Evolutionary conservation across 2,113 vertebrate genomes (phyloP), one percentile per base, ranked within the genome.

Genomic region (Oreochromis tanganicae): DNA sequence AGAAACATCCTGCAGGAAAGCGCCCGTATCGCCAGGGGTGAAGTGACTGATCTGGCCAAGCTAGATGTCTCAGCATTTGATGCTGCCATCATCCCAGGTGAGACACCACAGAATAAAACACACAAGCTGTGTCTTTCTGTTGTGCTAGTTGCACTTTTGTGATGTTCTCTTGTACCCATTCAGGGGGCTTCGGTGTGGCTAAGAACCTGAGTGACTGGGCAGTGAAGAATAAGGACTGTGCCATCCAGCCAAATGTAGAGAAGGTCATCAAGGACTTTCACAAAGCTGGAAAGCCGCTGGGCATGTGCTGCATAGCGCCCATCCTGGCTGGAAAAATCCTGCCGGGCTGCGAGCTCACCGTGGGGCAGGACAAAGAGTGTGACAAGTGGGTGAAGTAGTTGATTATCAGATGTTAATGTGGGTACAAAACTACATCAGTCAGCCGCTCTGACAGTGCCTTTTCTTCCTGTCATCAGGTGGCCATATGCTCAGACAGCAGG

Each of bases 1-100:
- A 98, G 98, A 93, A 99, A 99, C 0, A 95, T 98, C 63, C 94
- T 99, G 91, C 95, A 96, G 50, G 98, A 99, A 91, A 99, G 98
- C 0, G 98, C 98, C 2, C 97, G 98, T 29, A 98, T 99, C 1
- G 98, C 98, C 87, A 97, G 98, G 52, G 98, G 98, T 8, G 97
- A 98, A 21, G 96, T 99, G 88, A 24, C 91, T 1, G 97, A 97
- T 87, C 95, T 99, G 91, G 94, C 94, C 50, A 93, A 95, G 82
- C 95, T 99, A 21, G 95, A 95, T 0, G 96, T 96, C 1, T 90
- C 95, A 29, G 95, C 96, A 43, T 96, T 98, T 2, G 98, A 99
- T 43, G 98, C 97, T 0, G 96, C 96, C 89, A 97, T 99, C 94
- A 97, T 99, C 80, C 98, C 98, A 1, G 98, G 98, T 97, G 38